A percentile compares a stretch with the other conserved stretches of the same genome.
phyloP scores from a whole-genome alignment of 1,140 invertebrate genomes.

The Bradynema listronoti region DNA sequence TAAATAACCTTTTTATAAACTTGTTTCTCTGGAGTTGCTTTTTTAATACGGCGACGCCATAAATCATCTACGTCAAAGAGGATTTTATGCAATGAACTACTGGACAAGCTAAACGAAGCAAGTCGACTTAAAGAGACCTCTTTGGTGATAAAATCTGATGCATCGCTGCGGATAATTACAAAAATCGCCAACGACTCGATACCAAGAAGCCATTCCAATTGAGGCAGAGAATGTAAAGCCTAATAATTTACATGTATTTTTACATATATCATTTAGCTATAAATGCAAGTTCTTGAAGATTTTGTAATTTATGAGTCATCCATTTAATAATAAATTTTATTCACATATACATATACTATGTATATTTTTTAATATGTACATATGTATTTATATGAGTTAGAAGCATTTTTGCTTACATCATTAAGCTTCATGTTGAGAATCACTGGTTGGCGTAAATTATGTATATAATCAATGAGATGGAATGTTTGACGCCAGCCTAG shows the following conservation, averaged over 20 bases:
- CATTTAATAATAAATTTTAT: too few species aligned
- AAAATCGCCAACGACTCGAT: slow-evolving; percentile 33
- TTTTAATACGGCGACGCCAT: slow-evolving; percentile 24
- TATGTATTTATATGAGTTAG: too few species aligned
- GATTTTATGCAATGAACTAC: slow-evolving; percentile 15
- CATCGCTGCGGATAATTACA: slow-evolving; percentile 32
- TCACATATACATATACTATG: too few species aligned
- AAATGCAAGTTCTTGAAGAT: too few species aligned
- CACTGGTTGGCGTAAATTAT: slow-evolving; percentile 32
- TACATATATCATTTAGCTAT: too few species aligned
- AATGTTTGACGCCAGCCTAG: slow-evolving; percentile 40
- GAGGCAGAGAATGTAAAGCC: slow-evolving; percentile 26
- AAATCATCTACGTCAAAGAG: slow-evolving; percentile 40
- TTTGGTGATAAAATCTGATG: slow-evolving; percentile 43
- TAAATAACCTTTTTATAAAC: slow-evolving; percentile 1
- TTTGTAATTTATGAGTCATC: too few species aligned
- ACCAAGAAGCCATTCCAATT: slow-evolving; percentile 41
- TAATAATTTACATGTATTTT: slow-evolving; percentile 11
- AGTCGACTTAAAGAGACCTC: slow-evolving; percentile 19
- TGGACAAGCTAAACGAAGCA: not conserved
- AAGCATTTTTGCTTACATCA: slow-evolving; percentile 25
- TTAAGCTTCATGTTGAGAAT: slow-evolving; percentile 43
- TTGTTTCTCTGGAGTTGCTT: too few species aligned
- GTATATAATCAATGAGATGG: slow-evolving; percentile 24
- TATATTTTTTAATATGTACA: too few species aligned